These are phyloP conservation scores for Trematomus loennbergii DNA, from an alignment of 2,113 vertebrate genomes.

Conservation along the genomic window DNA sequence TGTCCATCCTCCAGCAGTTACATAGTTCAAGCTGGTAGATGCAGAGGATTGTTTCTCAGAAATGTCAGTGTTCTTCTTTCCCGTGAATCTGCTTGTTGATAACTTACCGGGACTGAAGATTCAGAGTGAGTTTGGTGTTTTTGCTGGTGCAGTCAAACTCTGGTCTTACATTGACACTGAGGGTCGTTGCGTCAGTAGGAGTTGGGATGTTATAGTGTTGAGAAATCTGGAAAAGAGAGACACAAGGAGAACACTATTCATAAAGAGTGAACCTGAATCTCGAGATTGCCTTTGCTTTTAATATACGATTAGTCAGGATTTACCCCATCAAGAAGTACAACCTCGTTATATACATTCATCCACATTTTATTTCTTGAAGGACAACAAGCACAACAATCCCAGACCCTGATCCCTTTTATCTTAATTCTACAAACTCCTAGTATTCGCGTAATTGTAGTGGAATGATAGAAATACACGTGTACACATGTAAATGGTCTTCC, in stretches of 20 bases:
- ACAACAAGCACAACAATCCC: no score
- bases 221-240: conserved; percentile 58
- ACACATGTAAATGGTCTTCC: no score
- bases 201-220: conserved; percentile 77
- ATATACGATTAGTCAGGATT: no score
- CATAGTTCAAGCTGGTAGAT: not conserved
- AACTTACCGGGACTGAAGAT: conserved; percentile 37
- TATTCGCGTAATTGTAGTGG: no score
- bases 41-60: not conserved
- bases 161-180: conserved; percentile 38
- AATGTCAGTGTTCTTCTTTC: not conserved
- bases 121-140: conserved; percentile 29
- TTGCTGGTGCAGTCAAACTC: conserved; percentile 21
- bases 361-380: no score
- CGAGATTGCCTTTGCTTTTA: no score
- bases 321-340: no score
- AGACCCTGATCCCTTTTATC: no score
- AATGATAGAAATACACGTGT: no score
- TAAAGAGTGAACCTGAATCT: not conserved
- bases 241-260: not conserved
- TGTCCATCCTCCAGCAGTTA: not conserved
- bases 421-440: no score
- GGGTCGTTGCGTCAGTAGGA: conserved; percentile 13
- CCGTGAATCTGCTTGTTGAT: not conserved
- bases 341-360: no score